Evolutionary conservation across 2,888 invertebrate genomes (phyloP).

Genomic region (Syrphus vitripennis): DNA sequence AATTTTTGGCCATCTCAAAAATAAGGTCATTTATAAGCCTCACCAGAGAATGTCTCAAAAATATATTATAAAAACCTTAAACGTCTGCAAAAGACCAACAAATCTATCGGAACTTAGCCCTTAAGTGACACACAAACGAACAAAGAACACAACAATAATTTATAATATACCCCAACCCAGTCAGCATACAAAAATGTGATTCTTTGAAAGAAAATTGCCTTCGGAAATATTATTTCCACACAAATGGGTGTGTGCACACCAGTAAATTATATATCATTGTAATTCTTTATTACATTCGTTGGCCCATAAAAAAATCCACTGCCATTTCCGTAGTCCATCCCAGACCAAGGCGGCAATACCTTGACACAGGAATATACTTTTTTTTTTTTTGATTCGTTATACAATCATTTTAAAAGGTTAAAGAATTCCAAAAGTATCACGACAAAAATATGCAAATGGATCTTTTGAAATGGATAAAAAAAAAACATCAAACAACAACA

Average conservation of each 20-base stretch:
- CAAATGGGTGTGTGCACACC: slow-evolving; percentile 10
- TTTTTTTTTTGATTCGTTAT: slow-evolving; percentile 19
- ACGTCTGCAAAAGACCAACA: background rate
- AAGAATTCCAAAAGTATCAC: slow-evolving; percentile 42
- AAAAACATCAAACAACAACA: background rate
- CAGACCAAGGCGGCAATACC: background rate
- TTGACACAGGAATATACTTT: background rate
- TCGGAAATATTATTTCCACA: slow-evolving; percentile 49
- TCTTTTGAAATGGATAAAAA: background rate
- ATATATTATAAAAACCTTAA: background rate
- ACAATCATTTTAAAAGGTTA: slow-evolving; percentile 47
- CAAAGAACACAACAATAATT: background rate
- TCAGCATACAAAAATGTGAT: background rate
- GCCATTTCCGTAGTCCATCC: slow-evolving; percentile 23
- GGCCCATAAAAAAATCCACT: slow-evolving; percentile 27
- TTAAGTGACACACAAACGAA: background rate
- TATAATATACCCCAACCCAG: background rate
- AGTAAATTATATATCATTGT: slow-evolving; percentile 60
- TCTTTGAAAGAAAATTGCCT: slow-evolving; percentile 20
- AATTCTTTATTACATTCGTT: slow-evolving; percentile 41
- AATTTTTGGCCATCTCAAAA: background rate
- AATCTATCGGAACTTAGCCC: background rate
- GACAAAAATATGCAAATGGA: slow-evolving; percentile 56
- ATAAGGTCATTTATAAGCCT: background rate
- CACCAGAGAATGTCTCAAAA: background rate